Conservation (phyloP, 1,140 invertebrate species). For the Trichonephila clavipes region DNA sequence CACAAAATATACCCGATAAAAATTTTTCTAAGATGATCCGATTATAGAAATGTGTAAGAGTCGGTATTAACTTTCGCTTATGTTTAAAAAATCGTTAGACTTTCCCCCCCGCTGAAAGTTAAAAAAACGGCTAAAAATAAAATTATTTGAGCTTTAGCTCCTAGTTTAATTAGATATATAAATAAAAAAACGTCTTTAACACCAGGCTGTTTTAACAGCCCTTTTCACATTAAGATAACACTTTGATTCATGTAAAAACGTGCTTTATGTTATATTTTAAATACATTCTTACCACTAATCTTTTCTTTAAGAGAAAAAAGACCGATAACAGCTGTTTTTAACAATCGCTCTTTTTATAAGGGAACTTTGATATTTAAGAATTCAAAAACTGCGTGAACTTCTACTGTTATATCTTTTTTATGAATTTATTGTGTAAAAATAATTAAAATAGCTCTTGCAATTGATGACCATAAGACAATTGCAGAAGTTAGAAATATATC, state of each 20-base stretch:
- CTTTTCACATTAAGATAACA: constrained; percentile 18
- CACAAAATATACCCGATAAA: too few relatives aligned
- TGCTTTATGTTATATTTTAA: not conserved
- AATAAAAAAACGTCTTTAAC: constrained; percentile 10
- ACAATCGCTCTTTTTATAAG: not conserved
- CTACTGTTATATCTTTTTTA: not conserved
- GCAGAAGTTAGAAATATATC: not conserved
- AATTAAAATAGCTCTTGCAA: not conserved
- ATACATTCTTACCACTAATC: not conserved
- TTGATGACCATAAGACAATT: not conserved
- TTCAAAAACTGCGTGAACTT: not conserved
- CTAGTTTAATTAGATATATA: not conserved
- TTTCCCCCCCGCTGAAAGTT: not conserved
- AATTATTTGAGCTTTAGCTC: not conserved
- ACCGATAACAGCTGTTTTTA: constrained; percentile 34
- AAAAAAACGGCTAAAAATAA: not conserved
- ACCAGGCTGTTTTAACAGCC: not conserved
- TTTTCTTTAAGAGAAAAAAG: constrained; percentile 7
- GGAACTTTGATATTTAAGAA: not conserved
- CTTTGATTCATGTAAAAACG: not conserved
- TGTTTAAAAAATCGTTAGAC: not conserved
- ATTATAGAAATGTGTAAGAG: not conserved
- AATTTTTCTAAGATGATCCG: too few relatives aligned
- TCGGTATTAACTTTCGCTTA: not conserved
- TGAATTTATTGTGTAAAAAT: not conserved